Evolutionary conservation across 2,113 vertebrate genomes (phyloP), one percentile per base, ranked within the genome.

Genomic region (Oxyruncus cristatus): DNA sequence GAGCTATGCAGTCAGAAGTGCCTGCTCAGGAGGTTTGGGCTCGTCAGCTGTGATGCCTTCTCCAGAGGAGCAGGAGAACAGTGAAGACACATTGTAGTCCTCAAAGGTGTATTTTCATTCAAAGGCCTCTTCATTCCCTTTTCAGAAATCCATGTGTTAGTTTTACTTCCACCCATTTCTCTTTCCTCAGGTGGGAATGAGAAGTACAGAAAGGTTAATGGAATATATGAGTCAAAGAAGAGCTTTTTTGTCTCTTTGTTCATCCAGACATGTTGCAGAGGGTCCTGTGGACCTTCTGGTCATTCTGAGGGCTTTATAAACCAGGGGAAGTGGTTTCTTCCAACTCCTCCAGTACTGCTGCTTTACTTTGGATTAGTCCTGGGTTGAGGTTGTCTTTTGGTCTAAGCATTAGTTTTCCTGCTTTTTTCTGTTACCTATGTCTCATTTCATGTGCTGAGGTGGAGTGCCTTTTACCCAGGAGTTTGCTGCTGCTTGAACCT

Each of bases 171-270:
- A 44, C 61, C 17, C 33, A 2, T 42, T 67, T 53, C 30, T 76
- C 28, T 78, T 63, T 42, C 23, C n/a, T 68, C 11, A 1, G 35
- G 1, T 0, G 0, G 47, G 19, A 30, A 37, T 66, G 27, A 55
- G 41, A 75, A 59, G 55, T 33, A 66, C 24, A 55, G 11, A 65
- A 42, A 24, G 37, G 11, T 79, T 80, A 10, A 27, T 41, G 10
- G 24, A 52, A 62, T n/a, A 17, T 53, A 2, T 68, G 52, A 82
- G 61, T 23, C 61, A 86, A 15, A 77, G 8, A 62, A 68, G 20
- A 65, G 30, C 24, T 66, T 83, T 59, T 47, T 70, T 8, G 46
- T 79, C 21, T 66, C 46, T 42, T 71, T 8, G 33, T 84, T 80
- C 13, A 72, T 46, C 16, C 0, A 0, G 8, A 28, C 5, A 3